Conservation (phyloP, 1,140 invertebrate genomes). For the Lepidurus packardi region DNA sequence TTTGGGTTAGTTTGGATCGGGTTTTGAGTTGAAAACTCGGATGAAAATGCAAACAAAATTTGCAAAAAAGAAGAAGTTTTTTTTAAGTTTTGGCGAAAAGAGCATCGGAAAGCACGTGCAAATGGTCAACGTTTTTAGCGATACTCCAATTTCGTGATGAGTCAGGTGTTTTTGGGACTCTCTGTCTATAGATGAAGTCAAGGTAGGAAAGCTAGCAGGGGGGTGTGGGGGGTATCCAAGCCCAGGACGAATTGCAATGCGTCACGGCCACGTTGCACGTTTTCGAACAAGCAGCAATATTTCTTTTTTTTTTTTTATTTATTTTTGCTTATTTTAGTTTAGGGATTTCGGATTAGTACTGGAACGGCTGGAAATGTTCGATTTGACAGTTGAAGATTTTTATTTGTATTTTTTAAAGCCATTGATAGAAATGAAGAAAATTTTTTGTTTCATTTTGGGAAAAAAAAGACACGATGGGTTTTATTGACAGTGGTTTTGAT, state of each 20-base stretch:
- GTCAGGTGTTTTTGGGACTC: not conserved
- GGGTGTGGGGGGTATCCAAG: not conserved
- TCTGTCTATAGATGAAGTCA: not conserved
- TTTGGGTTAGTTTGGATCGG: too few relatives aligned
- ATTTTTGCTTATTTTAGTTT: not conserved
- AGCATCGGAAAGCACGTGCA: not conserved
- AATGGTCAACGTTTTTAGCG: slow-evolving; percentile 8
- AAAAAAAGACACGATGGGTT: too few relatives aligned
- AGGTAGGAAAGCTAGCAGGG: not conserved
- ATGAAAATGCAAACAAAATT: not conserved
- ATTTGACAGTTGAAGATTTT: too few relatives aligned
- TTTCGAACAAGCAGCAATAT: not conserved
- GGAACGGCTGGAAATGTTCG: too few relatives aligned
- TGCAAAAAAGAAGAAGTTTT: too few relatives aligned
- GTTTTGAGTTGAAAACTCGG: not conserved
- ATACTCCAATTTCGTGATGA: slow-evolving; percentile 15
- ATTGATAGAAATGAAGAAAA: too few relatives aligned
- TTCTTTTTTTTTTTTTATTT: not conserved
- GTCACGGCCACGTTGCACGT: slow-evolving; percentile 20
- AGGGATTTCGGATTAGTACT: not conserved
- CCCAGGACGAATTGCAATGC: slow-evolving; percentile 18
- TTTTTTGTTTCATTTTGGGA: too few relatives aligned
- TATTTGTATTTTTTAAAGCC: too few relatives aligned
- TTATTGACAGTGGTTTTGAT: too few relatives aligned
- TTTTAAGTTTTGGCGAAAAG: not conserved